phyloP scores from a whole-genome alignment of 2,888 invertebrate genomes.

The Campopleginae sp. region DNA sequence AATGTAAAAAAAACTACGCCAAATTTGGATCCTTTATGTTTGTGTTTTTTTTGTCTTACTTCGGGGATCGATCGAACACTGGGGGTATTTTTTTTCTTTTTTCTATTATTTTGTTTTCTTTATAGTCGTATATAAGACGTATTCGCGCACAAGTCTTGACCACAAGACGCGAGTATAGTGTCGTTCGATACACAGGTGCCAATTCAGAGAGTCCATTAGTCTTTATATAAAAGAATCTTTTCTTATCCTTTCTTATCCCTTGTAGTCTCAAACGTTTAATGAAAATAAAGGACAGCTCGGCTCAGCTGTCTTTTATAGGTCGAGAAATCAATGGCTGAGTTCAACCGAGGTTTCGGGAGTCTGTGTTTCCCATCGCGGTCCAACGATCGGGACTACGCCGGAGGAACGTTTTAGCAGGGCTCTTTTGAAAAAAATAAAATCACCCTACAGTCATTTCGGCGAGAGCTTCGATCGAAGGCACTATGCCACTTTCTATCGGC shows the following conservation, averaged over 20 bases:
- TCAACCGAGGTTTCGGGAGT: neutral
- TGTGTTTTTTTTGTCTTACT: conserved; percentile 4
- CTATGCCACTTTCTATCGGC: conserved; percentile 50
- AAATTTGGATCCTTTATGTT: conserved; percentile 15
- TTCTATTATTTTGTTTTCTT: neutral
- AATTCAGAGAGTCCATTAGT: conserved; percentile 37
- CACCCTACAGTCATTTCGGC: conserved; percentile 26
- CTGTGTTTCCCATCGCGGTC: neutral
- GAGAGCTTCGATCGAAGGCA: conserved; percentile 69
- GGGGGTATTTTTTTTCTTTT: conserved; percentile 41
- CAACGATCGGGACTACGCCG: neutral
- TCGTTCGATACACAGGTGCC: conserved; percentile 4
- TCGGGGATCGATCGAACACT: conserved; percentile 59
- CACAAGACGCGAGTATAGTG: neutral
- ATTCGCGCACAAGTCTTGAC: conserved; percentile 29
- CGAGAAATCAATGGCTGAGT: neutral
- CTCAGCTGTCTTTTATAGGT: neutral
- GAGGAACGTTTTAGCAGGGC: conserved; percentile 6
- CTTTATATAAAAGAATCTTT: conserved; percentile 44
- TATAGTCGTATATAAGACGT: conserved; percentile 6
- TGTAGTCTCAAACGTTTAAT: conserved; percentile 7
- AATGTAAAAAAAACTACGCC: conserved; percentile 65
- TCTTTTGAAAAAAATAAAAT: conserved; percentile 10
- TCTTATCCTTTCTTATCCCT: conserved; percentile 14
- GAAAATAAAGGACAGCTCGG: neutral